A percentile compares a stretch with the other conserved stretches of the same genome.
Evolutionary conservation across 2,888 invertebrate genomes (phyloP).

Genomic region (Pecten maximus): DNA sequence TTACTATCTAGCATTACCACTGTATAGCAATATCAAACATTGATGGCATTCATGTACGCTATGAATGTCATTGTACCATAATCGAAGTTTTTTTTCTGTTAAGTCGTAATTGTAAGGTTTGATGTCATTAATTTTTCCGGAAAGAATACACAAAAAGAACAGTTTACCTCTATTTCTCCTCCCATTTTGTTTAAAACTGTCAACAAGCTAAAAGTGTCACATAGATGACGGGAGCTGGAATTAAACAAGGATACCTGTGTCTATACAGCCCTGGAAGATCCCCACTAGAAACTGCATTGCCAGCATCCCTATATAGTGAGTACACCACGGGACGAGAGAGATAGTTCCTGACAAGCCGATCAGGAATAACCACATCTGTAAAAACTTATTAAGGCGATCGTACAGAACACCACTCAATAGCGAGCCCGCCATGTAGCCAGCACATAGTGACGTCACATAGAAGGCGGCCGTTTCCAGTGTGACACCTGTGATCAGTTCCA

Average conservation of each 20-base stretch:
- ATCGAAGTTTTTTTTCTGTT: too few species aligned
- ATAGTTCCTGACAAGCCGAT: neutral
- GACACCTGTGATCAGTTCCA: neutral
- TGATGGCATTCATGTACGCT: too few species aligned
- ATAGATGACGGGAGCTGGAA: too few species aligned
- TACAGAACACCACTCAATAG: neutral
- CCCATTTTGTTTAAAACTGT: too few species aligned
- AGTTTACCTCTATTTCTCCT: too few species aligned
- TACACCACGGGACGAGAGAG: neutral
- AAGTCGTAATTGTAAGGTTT: too few species aligned
- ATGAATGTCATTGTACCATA: too few species aligned
- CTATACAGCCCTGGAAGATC: neutral
- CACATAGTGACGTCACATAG: conserved; percentile 17
- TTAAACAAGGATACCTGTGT: neutral
- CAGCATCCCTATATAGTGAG: neutral
- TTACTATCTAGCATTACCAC: too few species aligned
- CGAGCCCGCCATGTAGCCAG: neutral
- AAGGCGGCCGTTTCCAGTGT: neutral
- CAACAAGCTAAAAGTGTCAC: too few species aligned
- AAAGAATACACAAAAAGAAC: too few species aligned
- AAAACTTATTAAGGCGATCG: neutral
- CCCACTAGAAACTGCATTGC: neutral
- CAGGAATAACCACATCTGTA: neutral
- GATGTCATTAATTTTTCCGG: too few species aligned
- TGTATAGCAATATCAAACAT: too few species aligned